Evolutionary conservation across 2,113 vertebrate species (phyloP).

Genomic region (Brienomyrus longianalis): DNA sequence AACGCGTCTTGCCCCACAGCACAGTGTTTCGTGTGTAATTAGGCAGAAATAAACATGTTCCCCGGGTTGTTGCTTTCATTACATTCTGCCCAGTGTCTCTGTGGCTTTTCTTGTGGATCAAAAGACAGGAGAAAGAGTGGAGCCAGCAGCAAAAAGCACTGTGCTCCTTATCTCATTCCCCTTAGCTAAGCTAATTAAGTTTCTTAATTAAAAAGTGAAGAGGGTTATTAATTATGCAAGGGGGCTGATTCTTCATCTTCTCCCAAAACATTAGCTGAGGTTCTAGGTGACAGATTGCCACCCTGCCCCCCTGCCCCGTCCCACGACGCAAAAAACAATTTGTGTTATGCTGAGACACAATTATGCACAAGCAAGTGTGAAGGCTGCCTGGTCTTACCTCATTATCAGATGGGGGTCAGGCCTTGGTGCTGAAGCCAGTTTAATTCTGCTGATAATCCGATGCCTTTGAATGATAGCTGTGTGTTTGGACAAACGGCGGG

Average conservation of each 20-base stretch:
- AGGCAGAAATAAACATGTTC: not conserved
- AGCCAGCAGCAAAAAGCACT: not conserved
- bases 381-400: not conserved
- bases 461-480: not conserved
- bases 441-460: not conserved
- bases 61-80: not conserved
- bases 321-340: conserved; percentile 41
- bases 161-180: conserved; percentile 22
- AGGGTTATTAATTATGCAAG: conserved; percentile 42
- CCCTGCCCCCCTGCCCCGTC: conserved; percentile 15
- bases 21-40: not conserved
- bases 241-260: conserved; percentile 41
- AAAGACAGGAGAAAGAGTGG: not conserved
- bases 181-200: conserved; percentile 47
- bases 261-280: conserved; percentile 42
- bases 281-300: conserved; percentile 37
- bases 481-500: not conserved
- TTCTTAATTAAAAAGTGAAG: conserved; percentile 55
- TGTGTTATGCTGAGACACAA: conserved; percentile 27
- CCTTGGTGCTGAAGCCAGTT: not conserved
- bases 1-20: not conserved
- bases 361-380: not conserved
- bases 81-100: not conserved
- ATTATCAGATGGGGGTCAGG: not conserved
- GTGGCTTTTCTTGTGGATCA: not conserved